Evolutionary conservation across 1,140 invertebrate genomes (phyloP), one percentile per base, ranked within the genome.

Genomic region (Aphelinus certus): DNA sequence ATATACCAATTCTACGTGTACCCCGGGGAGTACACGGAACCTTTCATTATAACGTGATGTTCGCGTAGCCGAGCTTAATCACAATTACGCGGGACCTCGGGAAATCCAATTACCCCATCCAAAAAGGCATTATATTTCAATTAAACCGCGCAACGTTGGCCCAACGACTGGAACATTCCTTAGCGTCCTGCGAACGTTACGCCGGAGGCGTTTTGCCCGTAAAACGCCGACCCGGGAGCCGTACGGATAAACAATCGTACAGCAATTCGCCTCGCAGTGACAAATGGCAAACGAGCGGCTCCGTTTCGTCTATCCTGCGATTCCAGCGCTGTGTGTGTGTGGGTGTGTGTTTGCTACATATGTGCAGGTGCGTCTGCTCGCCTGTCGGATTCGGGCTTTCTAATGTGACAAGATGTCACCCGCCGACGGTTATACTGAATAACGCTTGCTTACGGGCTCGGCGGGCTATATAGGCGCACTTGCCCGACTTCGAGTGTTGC

Each of bases 91-190:
- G 48, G 67, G 10, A 60, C 47, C 55, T 7, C 56, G 43, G 67
- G 10, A 49, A 69, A 69, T 69, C 56, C 56, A 69, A 69, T 69
- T 69, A 69, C 55, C 65, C n/a, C 45, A 49, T 47, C 67, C 55
- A 69, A 69, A 69, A 69, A 69, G 67, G 48, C 67, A 60, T 57
- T 69, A 69, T 69, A 76, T 67, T 72, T 67, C 69, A 72, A 76
- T 69, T 65, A 67, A 77, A 69, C 58, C 10, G 49, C n/a, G 7
- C 58, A 51, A 47, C 57, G 7, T 5, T 7, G 7, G 58, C 68
- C 56, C 65, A n/a, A 0, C 49, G 51, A 73, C 62, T 48, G 42
- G 42, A 56, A 73, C 42, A 73, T 48, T 51, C 26, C 26, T 26
- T 26, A 26, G 26, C 26, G 26, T 26, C 26, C 26, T 26, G 26